phyloP scores from a whole-genome alignment of 2,888 invertebrate genomes.

The Phyllotreta cruciferae region DNA sequence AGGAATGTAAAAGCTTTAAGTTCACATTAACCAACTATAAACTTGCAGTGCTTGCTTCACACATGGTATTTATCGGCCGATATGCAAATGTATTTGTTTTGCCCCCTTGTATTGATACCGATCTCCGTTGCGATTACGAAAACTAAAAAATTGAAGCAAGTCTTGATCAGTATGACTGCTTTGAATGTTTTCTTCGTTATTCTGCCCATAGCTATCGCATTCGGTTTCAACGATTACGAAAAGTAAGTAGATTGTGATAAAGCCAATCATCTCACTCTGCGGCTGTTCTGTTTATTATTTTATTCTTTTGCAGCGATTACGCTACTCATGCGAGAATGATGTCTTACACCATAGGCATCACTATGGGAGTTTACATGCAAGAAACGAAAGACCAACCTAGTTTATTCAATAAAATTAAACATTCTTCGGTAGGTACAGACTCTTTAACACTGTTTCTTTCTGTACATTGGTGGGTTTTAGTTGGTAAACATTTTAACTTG shows the following conservation, averaged over 20 bases:
- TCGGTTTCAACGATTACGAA: slow-evolving; percentile 1
- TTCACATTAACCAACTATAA: not conserved
- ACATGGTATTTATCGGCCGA: slow-evolving; percentile 58
- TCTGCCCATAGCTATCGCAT: not conserved
- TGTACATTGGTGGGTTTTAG: slow-evolving; percentile 24
- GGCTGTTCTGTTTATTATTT: not conserved
- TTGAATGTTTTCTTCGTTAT: not conserved
- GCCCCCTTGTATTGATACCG: slow-evolving; percentile 54
- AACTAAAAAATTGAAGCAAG: slow-evolving; percentile 36
- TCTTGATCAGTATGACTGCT: slow-evolving; percentile 33
- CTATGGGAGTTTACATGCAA: slow-evolving; percentile 42
- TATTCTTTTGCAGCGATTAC: slow-evolving; percentile 37
- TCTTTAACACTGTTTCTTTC: not conserved
- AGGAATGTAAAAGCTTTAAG: not conserved
- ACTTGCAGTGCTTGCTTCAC: slow-evolving; percentile 53
- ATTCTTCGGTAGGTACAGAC: slow-evolving; percentile 21
- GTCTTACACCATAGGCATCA: slow-evolving; percentile 43
- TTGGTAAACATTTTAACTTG: slow-evolving; percentile 35
- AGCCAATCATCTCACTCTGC: too few species aligned
- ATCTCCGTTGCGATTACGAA: slow-evolving; percentile 38
- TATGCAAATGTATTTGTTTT: slow-evolving; percentile 55
- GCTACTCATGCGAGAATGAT: slow-evolving; percentile 45
- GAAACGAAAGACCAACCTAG: slow-evolving; percentile 36
- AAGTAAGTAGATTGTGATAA: slow-evolving; percentile 16
- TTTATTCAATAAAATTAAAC: slow-evolving; percentile 24